A percentile compares a stretch with the other conserved stretches of the same genome.
Conservation (phyloP, 2,888 invertebrate genomes). For the Macrophya annulata region DNA sequence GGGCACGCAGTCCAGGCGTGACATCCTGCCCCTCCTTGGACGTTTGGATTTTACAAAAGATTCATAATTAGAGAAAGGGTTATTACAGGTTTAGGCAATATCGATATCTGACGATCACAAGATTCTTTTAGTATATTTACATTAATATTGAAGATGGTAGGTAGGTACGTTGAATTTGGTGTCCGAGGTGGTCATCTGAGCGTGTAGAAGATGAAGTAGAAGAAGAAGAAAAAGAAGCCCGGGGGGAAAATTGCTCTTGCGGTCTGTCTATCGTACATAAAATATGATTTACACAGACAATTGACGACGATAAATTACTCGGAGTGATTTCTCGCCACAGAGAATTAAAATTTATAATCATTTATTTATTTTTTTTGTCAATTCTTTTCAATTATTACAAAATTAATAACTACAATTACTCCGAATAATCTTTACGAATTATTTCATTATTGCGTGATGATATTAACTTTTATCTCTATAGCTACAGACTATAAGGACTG, state of each 20-base stretch:
- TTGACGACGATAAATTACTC: constrained; percentile 35
- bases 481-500: neutral
- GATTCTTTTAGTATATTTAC: neutral
- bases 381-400: neutral
- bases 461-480: neutral
- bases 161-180: neutral
- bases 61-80: constrained; percentile 60
- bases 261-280: constrained; percentile 26
- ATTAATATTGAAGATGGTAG: neutral
- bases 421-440: neutral
- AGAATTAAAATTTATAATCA: constrained; percentile 21
- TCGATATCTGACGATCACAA: neutral
- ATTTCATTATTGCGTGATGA: neutral
- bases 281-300: constrained; percentile 44
- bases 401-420: neutral
- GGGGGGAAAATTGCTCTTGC: constrained; percentile 5
- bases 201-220: neutral
- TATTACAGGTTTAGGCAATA: constrained; percentile 50
- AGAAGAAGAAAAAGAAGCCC: neutral
- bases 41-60: constrained; percentile 60
- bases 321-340: neutral
- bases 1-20: constrained; percentile 73
- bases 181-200: neutral
- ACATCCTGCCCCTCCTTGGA: constrained; percentile 72
- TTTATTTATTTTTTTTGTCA: too few relatives aligned